These are phyloP conservation scores for Hedychridium roseum DNA, from an alignment of 2,888 invertebrate genomes.

Conservation along the genomic window DNA sequence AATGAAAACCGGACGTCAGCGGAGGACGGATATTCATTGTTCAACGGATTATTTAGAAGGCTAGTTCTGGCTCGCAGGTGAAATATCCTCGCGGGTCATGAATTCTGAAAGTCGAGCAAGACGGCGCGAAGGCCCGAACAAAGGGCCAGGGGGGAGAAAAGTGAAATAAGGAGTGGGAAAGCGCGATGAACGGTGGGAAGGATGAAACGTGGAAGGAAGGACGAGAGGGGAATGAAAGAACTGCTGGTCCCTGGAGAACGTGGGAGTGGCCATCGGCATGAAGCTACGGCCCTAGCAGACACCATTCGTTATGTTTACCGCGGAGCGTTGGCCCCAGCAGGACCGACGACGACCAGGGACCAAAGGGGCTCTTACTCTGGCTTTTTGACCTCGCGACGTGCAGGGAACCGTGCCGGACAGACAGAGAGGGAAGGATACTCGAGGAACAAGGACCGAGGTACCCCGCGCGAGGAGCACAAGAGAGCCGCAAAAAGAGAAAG, in stretches of 20 bases:
- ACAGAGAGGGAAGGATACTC: not conserved
- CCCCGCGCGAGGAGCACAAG: not conserved
- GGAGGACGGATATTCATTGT: no score
- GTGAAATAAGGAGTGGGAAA: not conserved
- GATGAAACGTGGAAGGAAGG: slow-evolving; percentile 20
- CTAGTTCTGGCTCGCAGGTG: no score
- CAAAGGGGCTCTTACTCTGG: slow-evolving; percentile 9
- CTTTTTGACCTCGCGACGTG: slow-evolving; percentile 19
- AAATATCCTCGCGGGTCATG: no score
- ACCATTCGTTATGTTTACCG: slow-evolving; percentile 50
- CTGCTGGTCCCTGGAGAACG: no score
- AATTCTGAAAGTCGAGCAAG: no score
- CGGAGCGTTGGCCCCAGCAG: slow-evolving; percentile 21
- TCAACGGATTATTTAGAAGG: no score
- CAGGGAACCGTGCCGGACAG: slow-evolving; percentile 19
- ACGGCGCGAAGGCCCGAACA: no score
- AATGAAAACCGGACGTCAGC: no score
- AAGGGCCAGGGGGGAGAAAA: not conserved
- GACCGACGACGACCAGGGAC: not conserved
- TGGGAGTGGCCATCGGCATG: slow-evolving; percentile 50
- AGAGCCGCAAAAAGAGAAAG: not conserved
- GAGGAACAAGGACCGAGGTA: not conserved
- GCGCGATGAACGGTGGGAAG: slow-evolving; percentile 8
- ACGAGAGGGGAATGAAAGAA: no score
- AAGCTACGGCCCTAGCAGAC: slow-evolving; percentile 48